phyloP scores from a whole-genome alignment of 53 echinoderm and acorn worm species.

The Holothuria scabra region DNA sequence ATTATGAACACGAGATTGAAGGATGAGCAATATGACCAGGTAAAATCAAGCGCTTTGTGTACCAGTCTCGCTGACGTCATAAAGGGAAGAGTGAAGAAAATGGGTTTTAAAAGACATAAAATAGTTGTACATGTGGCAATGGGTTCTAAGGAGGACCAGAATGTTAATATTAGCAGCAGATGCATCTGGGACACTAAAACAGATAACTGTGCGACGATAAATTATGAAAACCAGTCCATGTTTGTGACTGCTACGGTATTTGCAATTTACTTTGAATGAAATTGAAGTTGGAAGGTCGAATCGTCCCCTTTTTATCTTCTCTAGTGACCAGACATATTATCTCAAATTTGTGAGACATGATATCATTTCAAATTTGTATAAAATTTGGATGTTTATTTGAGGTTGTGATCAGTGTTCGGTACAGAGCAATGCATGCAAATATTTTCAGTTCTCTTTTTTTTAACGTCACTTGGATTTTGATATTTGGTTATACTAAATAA shows the following conservation, averaged over 20 bases:
- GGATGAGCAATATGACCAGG: constrained; percentile 62
- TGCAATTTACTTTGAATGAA: constrained; percentile 75
- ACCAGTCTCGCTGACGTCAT: constrained; percentile 74
- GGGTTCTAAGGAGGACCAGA: constrained; percentile 62
- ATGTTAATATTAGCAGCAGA: constrained; percentile 57
- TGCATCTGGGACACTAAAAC: constrained; percentile 73
- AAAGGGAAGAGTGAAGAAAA: constrained; percentile 75
- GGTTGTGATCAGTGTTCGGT: no score
- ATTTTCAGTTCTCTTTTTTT: no score
- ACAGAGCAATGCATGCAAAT: no score
- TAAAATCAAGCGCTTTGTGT: constrained; percentile 53
- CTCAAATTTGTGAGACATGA: no score
- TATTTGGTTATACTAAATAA: no score
- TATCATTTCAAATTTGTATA: no score
- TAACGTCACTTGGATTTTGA: no score
- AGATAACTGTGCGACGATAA: constrained; percentile 66
- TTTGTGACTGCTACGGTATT: constrained; percentile 69
- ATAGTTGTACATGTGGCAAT: constrained; percentile 78
- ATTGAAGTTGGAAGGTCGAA: no score
- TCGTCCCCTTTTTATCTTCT: no score
- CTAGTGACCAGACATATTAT: no score
- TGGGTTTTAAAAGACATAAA: constrained; percentile 75
- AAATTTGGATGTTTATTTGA: no score
- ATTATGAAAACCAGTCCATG: constrained; percentile 70
- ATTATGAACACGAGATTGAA: constrained; percentile 69